These are phyloP conservation scores for Pimephales promelas DNA, from an alignment of 2,113 vertebrate genomes.

Conservation along the genomic window DNA sequence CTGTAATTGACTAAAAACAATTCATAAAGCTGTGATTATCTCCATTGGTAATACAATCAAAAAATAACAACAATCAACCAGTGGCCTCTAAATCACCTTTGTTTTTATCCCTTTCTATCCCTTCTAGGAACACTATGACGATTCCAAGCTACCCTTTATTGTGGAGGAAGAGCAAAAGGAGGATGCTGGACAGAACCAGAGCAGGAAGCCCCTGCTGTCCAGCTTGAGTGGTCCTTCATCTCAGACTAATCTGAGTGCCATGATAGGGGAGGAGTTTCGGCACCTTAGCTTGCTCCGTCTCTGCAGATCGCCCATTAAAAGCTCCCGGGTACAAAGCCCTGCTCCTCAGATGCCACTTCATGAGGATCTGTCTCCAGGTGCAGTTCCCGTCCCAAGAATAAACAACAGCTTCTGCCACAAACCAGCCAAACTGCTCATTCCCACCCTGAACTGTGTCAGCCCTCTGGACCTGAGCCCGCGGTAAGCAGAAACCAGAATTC, in stretches of 20 bases:
- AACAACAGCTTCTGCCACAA: slow-evolving; percentile 61
- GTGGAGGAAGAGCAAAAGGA: slow-evolving; percentile 77
- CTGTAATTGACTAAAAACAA: background rate
- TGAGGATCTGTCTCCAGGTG: slow-evolving; percentile 57
- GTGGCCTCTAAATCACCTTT: background rate
- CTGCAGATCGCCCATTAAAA: slow-evolving; percentile 77
- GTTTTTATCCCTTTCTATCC: background rate
- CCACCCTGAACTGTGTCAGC: slow-evolving; percentile 77
- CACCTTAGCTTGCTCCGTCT: slow-evolving; percentile 79
- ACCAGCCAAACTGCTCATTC: slow-evolving; percentile 84
- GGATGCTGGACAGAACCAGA: slow-evolving; percentile 65
- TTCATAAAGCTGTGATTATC: background rate
- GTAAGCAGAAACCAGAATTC: slow-evolving; percentile 63
- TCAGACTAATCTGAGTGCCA: slow-evolving; percentile 78
- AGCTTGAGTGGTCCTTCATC: slow-evolving; percentile 74
- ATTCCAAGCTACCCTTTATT: slow-evolving; percentile 81
- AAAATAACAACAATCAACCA: background rate
- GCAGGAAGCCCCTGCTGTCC: slow-evolving; percentile 76
- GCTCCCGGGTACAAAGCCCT: slow-evolving; percentile 74
- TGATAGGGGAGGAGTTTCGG: slow-evolving; percentile 84
- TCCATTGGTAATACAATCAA: background rate
- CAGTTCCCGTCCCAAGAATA: slow-evolving; percentile 32
- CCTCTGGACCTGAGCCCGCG: slow-evolving; percentile 90
- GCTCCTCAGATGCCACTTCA: slow-evolving; percentile 67
- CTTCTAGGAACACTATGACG: slow-evolving; percentile 73